Percentiles rank a stretch among this genome's conserved stretches.
These are phyloP conservation scores for Petrocephalus schoutedeni DNA, from an alignment of 2,797 vertebrate species.

Conservation along the genomic window DNA sequence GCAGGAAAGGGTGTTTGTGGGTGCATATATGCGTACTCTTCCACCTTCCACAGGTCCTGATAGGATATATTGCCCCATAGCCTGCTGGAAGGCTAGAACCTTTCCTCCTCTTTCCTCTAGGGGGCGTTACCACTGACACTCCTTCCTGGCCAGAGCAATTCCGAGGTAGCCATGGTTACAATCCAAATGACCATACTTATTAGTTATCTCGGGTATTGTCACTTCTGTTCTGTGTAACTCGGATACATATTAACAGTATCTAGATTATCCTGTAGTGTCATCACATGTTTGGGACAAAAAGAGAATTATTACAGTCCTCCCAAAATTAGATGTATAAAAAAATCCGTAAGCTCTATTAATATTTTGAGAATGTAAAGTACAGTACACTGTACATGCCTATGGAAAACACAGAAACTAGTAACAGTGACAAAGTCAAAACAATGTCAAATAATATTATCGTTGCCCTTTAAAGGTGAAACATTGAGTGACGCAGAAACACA, in stretches of 20 bases:
- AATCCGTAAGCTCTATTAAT: not conserved
- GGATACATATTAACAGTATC: not conserved
- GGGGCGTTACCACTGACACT: not conserved
- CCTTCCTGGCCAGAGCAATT: not conserved
- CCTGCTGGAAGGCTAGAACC: not conserved
- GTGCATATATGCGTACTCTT: not conserved
- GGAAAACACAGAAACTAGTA: not conserved
- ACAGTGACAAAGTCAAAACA: not conserved
- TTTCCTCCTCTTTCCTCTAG: not conserved
- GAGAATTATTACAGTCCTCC: not conserved
- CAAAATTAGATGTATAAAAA: not conserved
- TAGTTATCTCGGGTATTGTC: not conserved
- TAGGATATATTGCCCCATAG: not conserved
- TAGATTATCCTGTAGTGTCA: not conserved
- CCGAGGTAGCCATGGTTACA: not conserved
- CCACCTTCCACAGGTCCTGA: not conserved
- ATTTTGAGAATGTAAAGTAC: not conserved
- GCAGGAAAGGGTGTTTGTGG: not conserved
- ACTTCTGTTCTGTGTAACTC: not conserved
- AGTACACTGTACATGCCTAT: not conserved
- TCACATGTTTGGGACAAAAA: not conserved
- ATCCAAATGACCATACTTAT: not conserved
- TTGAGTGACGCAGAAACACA: conserved; percentile 1
- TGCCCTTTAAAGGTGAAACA: not conserved
- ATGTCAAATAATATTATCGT: not conserved